These are phyloP conservation scores for Syndactyla subalaris DNA, from an alignment of 2,797 vertebrate genomes.

Conservation along the genomic window DNA sequence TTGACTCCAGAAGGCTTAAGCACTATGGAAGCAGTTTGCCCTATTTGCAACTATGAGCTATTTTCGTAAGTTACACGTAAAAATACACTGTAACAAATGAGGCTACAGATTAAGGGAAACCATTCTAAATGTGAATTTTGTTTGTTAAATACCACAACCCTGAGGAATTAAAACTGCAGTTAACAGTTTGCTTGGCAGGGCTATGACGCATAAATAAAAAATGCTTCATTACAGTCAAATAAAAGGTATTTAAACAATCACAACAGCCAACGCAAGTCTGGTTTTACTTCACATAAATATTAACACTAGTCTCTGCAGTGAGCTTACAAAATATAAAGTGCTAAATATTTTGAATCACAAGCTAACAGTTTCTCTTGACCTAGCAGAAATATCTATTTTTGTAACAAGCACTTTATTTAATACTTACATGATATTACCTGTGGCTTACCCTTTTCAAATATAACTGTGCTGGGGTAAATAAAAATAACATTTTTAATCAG, in stretches of 20 bases:
- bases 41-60: fast-evolving
- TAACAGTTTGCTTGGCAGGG: neutral
- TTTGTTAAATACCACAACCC: neutral
- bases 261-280: neutral
- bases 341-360: neutral
- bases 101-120: neutral
- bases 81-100: neutral
- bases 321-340: neutral
- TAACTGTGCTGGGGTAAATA: neutral
- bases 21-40: neutral
- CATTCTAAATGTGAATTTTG: neutral
- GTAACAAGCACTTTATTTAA: neutral
- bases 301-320: neutral
- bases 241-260: neutral
- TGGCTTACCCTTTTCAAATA: neutral
- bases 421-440: neutral
- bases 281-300: neutral
- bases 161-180: neutral
- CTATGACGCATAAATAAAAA: neutral
- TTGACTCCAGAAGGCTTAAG: neutral
- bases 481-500: neutral
- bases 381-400: neutral
- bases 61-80: neutral
- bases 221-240: neutral
- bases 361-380: neutral